These are phyloP conservation scores for Acarapis woodi DNA, from an alignment of 1,140 invertebrate genomes.

Conservation along the genomic window DNA sequence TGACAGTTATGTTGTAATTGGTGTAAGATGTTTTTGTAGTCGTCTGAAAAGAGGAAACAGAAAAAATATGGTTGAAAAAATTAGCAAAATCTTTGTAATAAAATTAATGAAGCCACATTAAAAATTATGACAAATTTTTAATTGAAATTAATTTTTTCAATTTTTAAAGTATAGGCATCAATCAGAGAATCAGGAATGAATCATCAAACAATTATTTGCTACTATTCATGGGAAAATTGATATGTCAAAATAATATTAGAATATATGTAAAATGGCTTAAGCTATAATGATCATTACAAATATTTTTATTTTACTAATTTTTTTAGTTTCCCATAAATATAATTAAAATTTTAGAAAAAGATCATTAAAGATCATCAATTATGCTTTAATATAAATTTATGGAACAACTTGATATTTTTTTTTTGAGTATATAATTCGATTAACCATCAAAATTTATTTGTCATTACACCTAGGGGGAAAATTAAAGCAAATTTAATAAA, in stretches of 20 bases:
- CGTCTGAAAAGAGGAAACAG: slow-evolving; percentile 2
- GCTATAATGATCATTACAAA: no score
- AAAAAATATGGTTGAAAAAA: slow-evolving; percentile 1
- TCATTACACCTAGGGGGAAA: background rate
- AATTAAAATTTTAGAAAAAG: no score
- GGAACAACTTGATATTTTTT: no score
- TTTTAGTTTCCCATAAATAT: no score
- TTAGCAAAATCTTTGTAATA: background rate
- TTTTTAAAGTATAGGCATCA: background rate
- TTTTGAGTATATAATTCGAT: background rate
- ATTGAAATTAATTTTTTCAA: background rate
- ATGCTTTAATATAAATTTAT: no score
- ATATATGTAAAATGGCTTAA: no score
- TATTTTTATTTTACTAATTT: no score
- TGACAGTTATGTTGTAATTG: slow-evolving; percentile 18
- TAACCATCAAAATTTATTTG: background rate
- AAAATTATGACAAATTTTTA: background rate
- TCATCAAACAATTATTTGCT: background rate
- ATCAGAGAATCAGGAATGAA: background rate
- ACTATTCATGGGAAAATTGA: background rate
- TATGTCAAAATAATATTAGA: no score
- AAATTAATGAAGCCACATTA: background rate
- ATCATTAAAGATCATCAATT: no score
- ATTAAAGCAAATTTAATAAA: background rate
- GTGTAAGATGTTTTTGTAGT: slow-evolving; percentile 13